Evolutionary conservation across 2,113 vertebrate species (phyloP), one percentile per base, ranked within the genome.

Genomic region (Conger conger): DNA sequence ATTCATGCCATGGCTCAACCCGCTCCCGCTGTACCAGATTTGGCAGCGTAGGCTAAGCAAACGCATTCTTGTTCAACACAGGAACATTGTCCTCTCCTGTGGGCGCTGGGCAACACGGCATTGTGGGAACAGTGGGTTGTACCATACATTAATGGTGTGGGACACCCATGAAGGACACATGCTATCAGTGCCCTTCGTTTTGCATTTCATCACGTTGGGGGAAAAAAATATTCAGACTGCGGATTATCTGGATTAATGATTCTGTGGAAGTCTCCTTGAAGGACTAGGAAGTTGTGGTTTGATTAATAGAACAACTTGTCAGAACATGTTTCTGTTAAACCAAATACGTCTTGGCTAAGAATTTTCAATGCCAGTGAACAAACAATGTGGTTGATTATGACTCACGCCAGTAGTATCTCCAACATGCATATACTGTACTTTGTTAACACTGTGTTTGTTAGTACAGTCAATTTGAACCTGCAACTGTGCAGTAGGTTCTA

Each of bases 51-150:
- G 40, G 53, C 50, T 37, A 17, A 50, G 53, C 50, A 27, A 33
- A 53, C 79, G 73, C 85, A 89, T 91, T 88, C 90, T 84, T 87
- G 82, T 42, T 86, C 68, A 82, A 90, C 86, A 88, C 82, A 85
- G 84, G 85, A 45, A 38, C 84, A 87, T 91, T 91, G 90, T 91
- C 86, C 40, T 81, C 27, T 68, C 40, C 73, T 68, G 78, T 80
- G 85, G 77, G 36, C 77, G 60, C 63, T 54, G 79, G 80, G n/a
- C 27, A 15, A 0, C 76, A 37, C 82, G 54, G 85, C 80, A 53
- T 83, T 82, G 80, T 87, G 86, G 88, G 88, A 87, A 88, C 80
- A 27, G 27, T 68, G 83, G 86, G 79, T 84, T 33, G 11, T 80
- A 60, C 80, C 81, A 76, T 84, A 83, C 53, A 79, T 40, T 90